phyloP scores from a whole-genome alignment of 2,888 invertebrate genomes.

The Cyclophora punctaria region DNA sequence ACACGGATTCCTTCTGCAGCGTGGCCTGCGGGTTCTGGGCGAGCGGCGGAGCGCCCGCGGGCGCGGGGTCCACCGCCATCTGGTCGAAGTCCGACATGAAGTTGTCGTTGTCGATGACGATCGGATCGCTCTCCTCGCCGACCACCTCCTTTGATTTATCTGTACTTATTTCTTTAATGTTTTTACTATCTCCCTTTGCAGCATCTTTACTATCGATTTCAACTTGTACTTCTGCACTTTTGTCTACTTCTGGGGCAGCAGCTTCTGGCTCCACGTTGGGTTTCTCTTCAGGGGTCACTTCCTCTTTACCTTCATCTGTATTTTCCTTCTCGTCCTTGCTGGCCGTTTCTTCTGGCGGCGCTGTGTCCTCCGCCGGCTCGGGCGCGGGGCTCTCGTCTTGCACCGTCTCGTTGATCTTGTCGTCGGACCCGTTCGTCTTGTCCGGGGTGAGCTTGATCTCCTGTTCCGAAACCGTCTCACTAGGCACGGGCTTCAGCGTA shows the following conservation, averaged over 20 bases:
- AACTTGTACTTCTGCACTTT: conserved; percentile 25
- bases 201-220: conserved; percentile 1
- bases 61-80: conserved; percentile 61
- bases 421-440: conserved; percentile 47
- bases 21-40: conserved; percentile 53
- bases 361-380: conserved; percentile 36
- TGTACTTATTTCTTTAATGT: conserved; percentile 35
- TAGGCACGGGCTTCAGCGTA: conserved; percentile 39
- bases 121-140: conserved; percentile 49
- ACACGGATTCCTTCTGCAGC: conserved; percentile 93
- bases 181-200: conserved; percentile 40
- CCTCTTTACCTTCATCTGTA: conserved; percentile 41
- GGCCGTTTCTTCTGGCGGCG: conserved; percentile 37
- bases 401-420: conserved; percentile 47
- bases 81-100: conserved; percentile 73
- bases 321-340: conserved; percentile 40
- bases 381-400: conserved; percentile 41
- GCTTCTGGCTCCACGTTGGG: conserved; percentile 33
- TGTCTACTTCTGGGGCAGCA: conserved; percentile 33
- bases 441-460: conserved; percentile 50
- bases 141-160: conserved; percentile 51
- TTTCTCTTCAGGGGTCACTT: conserved; percentile 38
- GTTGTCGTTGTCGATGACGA: conserved; percentile 63
- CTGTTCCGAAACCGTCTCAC: conserved; percentile 51
- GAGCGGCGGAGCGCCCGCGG: conserved; percentile 42